Evolutionary conservation across 2,113 vertebrate species (phyloP).

Genomic region (Myotis lucifugus): DNA sequence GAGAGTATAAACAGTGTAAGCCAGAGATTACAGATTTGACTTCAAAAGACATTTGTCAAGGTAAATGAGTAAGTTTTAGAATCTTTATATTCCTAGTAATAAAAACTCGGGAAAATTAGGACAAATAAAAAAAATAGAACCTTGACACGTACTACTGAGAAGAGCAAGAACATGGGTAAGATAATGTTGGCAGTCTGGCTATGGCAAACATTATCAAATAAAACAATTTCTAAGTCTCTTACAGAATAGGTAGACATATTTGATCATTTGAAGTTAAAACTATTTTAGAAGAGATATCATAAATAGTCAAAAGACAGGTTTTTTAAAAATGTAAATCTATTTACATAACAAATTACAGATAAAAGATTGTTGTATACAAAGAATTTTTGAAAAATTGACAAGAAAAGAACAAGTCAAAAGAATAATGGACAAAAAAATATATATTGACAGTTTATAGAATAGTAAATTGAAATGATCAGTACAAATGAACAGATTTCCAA

Average conservation of each 20-base stretch:
- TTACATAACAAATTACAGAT: not conserved
- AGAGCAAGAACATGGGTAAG: constrained; percentile 20
- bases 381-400: not conserved
- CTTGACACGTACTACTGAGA: not conserved
- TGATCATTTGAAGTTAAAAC: constrained; percentile 10
- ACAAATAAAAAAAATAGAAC: constrained; percentile 22
- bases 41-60: constrained; percentile 25
- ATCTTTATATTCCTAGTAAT: not conserved
- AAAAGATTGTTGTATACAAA: not conserved
- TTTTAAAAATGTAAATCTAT: not conserved
- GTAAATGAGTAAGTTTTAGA: constrained; percentile 22
- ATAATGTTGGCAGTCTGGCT: not conserved
- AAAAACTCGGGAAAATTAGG: constrained; percentile 1
- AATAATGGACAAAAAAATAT: not conserved
- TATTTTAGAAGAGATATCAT: not conserved
- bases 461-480: not conserved
- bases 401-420: not conserved
- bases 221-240: not conserved
- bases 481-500: not conserved
- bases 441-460: not conserved
- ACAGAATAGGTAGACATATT: not conserved
- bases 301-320: not conserved
- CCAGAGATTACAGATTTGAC: not conserved
- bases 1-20: not conserved
- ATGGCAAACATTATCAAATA: constrained; percentile 16